Evolutionary conservation across 2,113 vertebrate species (phyloP).

Genomic region (Lamprologus tigripictilis): DNA sequence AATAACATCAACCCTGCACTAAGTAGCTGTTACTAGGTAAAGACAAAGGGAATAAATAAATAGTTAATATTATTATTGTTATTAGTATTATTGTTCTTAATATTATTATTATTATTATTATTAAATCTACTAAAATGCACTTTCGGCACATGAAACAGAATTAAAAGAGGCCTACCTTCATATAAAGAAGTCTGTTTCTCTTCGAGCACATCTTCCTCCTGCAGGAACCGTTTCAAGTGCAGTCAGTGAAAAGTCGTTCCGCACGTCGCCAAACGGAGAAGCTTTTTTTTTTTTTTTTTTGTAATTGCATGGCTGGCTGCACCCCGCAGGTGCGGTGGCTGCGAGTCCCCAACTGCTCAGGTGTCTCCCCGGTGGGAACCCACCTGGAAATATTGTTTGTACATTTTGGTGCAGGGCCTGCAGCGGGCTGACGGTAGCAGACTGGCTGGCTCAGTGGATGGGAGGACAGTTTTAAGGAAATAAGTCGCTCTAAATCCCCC

Average conservation of each 20-base stretch:
- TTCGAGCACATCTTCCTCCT: neutral
- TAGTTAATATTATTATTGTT: neutral
- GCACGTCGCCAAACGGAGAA: neutral
- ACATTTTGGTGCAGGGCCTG: slow-evolving; percentile 25
- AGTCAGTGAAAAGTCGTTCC: neutral
- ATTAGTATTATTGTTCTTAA: neutral
- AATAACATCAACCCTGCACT: neutral
- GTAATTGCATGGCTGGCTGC: neutral
- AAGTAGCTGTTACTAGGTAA: neutral
- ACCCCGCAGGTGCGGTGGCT: neutral
- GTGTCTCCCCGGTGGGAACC: slow-evolving; percentile 4
- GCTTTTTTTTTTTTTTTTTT: neutral
- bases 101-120: neutral
- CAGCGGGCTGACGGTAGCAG: slow-evolving; percentile 29
- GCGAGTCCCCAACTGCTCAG: neutral
- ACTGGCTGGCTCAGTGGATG: slow-evolving; percentile 55
- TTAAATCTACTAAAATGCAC: neutral
- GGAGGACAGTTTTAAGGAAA: slow-evolving; percentile 68
- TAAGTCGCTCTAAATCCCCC: slow-evolving; percentile 64
- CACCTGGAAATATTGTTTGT: slow-evolving; percentile 9
- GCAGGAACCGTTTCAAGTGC: neutral
- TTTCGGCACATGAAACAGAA: neutral
- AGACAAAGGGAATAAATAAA: neutral
- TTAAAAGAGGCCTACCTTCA: slow-evolving; percentile 6
- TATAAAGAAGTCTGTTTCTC: neutral